Percentiles rank a stretch among this genome's conserved stretches.
phyloP scores from a whole-genome alignment of 2,888 invertebrate species.

The Schrankia costaestrigalis region DNA sequence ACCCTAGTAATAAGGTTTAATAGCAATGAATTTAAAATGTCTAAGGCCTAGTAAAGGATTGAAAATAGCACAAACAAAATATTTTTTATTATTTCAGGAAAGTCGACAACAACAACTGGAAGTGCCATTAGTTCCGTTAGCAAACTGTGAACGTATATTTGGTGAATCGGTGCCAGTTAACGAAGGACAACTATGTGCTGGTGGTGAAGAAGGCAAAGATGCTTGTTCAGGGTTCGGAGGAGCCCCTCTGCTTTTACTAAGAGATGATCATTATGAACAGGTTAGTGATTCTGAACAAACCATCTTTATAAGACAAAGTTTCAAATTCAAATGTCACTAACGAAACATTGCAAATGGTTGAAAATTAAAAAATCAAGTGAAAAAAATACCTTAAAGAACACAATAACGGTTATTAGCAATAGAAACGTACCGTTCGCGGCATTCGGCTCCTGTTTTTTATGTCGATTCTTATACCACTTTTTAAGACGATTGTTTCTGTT shows the following conservation, averaged over 20 bases:
- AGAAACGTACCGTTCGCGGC: too few species aligned
- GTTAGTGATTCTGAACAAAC: slow-evolving; percentile 50
- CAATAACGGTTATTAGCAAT: too few species aligned
- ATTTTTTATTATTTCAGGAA: slow-evolving; percentile 44
- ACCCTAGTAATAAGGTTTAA: too few species aligned
- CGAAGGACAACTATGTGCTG: slow-evolving; percentile 85
- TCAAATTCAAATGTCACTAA: not conserved
- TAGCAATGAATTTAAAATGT: too few species aligned
- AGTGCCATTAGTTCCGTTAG: slow-evolving; percentile 84
- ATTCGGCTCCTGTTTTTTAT: too few species aligned
- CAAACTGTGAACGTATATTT: slow-evolving; percentile 85
- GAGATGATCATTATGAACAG: slow-evolving; percentile 83
- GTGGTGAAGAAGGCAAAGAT: slow-evolving; percentile 86
- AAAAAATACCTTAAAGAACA: too few species aligned
- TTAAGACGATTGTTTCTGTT: too few species aligned
- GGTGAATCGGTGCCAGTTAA: slow-evolving; percentile 83
- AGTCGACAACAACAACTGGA: slow-evolving; percentile 84
- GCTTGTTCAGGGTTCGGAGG: slow-evolving; percentile 91
- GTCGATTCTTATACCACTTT: too few species aligned
- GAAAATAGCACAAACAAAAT: too few species aligned
- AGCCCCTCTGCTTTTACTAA: slow-evolving; percentile 84
- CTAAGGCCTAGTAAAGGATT: too few species aligned
- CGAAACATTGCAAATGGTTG: too few species aligned
- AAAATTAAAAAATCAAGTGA: too few species aligned
- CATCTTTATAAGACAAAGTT: not conserved